Percentiles rank a stretch among this genome's conserved stretches.
Conservation (phyloP, 2,113 vertebrate genomes). For the Camarhynchus parvulus region DNA sequence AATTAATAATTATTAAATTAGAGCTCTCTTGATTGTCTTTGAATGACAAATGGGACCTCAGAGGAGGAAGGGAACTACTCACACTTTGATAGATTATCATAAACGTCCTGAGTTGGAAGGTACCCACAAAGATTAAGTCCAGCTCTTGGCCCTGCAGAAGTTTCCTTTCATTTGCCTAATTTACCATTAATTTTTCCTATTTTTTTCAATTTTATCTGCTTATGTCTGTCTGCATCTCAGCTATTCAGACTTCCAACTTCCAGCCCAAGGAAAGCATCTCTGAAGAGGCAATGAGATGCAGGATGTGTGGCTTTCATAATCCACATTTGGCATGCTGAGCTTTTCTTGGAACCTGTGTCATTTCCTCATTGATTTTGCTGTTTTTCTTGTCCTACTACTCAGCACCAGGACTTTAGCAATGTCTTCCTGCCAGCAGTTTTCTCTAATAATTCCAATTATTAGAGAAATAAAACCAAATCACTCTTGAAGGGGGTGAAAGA, state of each 20-base stretch:
- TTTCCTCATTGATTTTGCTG: background rate
- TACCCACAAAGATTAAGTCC: background rate
- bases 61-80: background rate
- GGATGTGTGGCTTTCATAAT: background rate
- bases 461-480: too few relatives aligned
- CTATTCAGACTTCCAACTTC: background rate
- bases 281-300: background rate
- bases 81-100: fast-evolving
- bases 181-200: background rate
- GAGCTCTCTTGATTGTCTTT: background rate
- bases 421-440: background rate
- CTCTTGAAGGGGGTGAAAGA: background rate
- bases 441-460: background rate
- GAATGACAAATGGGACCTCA: background rate
- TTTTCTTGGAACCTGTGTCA: background rate
- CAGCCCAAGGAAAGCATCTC: background rate
- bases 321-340: background rate
- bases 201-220: background rate
- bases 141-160: background rate
- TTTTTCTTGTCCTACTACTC: background rate
- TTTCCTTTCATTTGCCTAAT: background rate
- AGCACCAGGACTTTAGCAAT: background rate
- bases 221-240: background rate
- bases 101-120: background rate
- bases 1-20: background rate